Evolutionary conservation across 1,140 invertebrate genomes (phyloP), one percentile per base, ranked within the genome.

Genomic region (Riptortus pedestris): DNA sequence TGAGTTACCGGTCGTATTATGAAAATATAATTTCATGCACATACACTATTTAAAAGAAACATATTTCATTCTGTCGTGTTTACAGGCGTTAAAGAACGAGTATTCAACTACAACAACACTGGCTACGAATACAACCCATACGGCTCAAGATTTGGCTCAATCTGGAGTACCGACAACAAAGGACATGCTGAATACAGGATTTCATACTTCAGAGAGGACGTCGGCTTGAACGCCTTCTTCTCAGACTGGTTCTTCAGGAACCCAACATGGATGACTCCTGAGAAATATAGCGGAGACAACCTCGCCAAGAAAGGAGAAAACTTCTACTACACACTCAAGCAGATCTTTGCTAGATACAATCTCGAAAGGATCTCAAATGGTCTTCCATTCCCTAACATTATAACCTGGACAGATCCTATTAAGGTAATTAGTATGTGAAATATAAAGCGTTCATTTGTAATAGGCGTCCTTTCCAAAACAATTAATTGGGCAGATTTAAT

Each of bases 161-260:
- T 58, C 70, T 73, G 29, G 2, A 14, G 20, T 14, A 55, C 75
- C 31, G 65, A 72, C 16, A 77, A 77, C 51, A 69, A 77, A 3
- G 73, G 79, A 26, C 76, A 80, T 67, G 71, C 76, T 1, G 83
- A 89, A 69, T 77, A 81, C 63, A 74, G 79, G 59, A 57, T 90
- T 20, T 76, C 78, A 22, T 90, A 90, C 72, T 90, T 83, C 76
- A 84, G 84, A 0, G 83, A 90, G 66, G 88, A 88, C 72, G 75
- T 83, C 62, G 81, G 81, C 64, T 74, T 88, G n/a, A 86, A 87
- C 69, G 71, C 80, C 1, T 84, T 81, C 69, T 86, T 88, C 72
- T 83, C 81, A 69, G 83, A 85, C 68, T 75, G 79, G 51, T 78
- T 83, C 62, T 66, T 86, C 27, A 79, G 81, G 22, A 82, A 80